phyloP scores from a whole-genome alignment of 2,113 vertebrate genomes.

The Plotosus lineatus region DNA sequence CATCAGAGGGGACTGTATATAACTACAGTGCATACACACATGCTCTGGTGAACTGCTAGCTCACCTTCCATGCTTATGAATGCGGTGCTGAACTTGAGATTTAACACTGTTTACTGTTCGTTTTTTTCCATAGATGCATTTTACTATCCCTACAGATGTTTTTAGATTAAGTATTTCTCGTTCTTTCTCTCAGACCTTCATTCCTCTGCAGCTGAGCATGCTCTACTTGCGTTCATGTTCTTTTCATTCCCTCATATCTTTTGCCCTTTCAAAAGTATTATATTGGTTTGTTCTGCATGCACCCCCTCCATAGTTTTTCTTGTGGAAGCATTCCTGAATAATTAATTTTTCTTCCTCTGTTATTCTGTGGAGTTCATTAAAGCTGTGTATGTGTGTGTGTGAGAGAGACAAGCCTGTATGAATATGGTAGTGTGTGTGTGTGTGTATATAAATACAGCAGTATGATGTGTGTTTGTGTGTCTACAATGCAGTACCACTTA shows the following conservation, averaged over 20 bases:
- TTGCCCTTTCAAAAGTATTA: background rate
- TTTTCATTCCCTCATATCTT: constrained; percentile 38
- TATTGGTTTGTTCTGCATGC: constrained; percentile 63
- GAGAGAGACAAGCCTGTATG: constrained; percentile 20
- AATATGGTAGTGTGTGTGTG: constrained; percentile 3
- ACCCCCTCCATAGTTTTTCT: constrained; percentile 48
- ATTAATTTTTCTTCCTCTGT: constrained; percentile 34
- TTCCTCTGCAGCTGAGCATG: background rate
- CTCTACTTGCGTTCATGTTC: background rate
- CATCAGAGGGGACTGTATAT: no score
- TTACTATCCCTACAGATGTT: background rate
- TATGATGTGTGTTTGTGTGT: constrained; percentile 50
- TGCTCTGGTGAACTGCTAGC: background rate
- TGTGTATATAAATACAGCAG: constrained; percentile 24
- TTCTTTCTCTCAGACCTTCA: background rate
- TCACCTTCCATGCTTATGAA: background rate
- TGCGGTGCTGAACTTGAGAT: background rate
- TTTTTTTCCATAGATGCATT: background rate
- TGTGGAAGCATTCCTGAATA: constrained; percentile 26
- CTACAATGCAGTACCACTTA: constrained; percentile 7
- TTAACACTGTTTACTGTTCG: background rate
- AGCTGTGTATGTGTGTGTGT: constrained; percentile 49
- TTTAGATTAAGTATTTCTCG: background rate
- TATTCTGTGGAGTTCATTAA: constrained; percentile 27
- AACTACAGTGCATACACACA: background rate